Conservation (phyloP, 30 jellyfish, hydroid and myxozoan genomes). For the Haliclystus octoradiatus region DNA sequence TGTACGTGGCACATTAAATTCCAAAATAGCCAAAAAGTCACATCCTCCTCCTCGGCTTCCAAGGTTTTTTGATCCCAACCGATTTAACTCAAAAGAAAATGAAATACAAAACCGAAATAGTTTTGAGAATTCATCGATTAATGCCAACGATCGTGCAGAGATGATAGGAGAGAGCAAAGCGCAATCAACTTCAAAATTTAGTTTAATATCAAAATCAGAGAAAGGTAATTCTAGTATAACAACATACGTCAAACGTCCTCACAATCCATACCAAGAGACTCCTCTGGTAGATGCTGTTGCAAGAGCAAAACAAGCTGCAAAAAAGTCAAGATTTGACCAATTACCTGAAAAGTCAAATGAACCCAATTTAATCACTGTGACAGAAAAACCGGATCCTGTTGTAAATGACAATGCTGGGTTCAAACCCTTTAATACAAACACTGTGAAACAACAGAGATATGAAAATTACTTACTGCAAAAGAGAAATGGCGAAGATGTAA, state of each 20-base stretch:
- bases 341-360: background rate
- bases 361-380: background rate
- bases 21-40: background rate
- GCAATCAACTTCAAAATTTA: background rate
- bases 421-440: conserved; percentile 66
- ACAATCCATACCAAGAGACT: background rate
- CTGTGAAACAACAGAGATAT: conserved; percentile 79
- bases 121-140: background rate
- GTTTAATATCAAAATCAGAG: background rate
- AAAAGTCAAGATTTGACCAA: background rate
- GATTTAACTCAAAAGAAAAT: background rate
- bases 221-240: background rate
- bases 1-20: background rate
- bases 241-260: background rate
- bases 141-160: background rate
- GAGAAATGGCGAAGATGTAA: conserved; percentile 22
- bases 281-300: background rate
- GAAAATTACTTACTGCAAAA: conserved; percentile 39
- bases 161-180: background rate
- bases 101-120: background rate
- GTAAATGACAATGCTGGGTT: conserved; percentile 6
- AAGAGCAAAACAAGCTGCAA: background rate
- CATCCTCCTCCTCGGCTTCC: background rate
- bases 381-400: background rate
- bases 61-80: background rate